Evolutionary conservation across 1,140 invertebrate species (phyloP).

Genomic region (Caenorhabditis inopinata): DNA sequence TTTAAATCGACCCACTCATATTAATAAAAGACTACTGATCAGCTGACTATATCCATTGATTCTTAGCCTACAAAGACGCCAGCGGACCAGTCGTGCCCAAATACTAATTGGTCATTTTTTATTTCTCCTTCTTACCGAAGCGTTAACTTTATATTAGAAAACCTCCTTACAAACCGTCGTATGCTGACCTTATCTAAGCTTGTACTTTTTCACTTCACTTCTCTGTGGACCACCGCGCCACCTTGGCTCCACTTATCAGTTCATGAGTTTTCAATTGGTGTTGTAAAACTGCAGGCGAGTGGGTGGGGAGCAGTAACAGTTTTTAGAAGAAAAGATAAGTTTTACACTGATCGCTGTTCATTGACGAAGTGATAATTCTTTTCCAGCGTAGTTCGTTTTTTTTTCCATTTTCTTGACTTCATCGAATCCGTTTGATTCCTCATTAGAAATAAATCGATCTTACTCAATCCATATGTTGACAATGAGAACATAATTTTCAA

Average conservation of each 20-base stretch:
- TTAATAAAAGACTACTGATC: neutral
- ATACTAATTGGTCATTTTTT: neutral
- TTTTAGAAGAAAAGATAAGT: no score
- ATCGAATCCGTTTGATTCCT: no score
- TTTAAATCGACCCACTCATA: neutral
- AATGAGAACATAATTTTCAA: no score
- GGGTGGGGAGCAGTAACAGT: neutral
- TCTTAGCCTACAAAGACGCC: neutral
- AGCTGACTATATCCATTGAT: conserved; percentile 3
- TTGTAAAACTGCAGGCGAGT: conserved; percentile 4
- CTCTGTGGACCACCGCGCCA: neutral
- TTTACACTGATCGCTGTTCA: no score
- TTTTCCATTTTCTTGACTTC: neutral
- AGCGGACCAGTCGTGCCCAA: neutral
- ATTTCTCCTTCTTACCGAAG: neutral
- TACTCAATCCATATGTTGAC: neutral
- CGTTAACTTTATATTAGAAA: no score
- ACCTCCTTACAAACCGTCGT: no score
- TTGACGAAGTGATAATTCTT: no score
- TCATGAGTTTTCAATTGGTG: neutral
- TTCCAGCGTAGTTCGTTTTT: no score
- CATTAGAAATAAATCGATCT: neutral
- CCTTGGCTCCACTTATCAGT: conserved; percentile 5
- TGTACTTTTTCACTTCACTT: conserved; percentile 15
- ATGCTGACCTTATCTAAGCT: neutral